These are phyloP conservation scores for Oncorhynchus tshawytscha DNA, from an alignment of 2,113 vertebrate species.

Conservation along the genomic window DNA sequence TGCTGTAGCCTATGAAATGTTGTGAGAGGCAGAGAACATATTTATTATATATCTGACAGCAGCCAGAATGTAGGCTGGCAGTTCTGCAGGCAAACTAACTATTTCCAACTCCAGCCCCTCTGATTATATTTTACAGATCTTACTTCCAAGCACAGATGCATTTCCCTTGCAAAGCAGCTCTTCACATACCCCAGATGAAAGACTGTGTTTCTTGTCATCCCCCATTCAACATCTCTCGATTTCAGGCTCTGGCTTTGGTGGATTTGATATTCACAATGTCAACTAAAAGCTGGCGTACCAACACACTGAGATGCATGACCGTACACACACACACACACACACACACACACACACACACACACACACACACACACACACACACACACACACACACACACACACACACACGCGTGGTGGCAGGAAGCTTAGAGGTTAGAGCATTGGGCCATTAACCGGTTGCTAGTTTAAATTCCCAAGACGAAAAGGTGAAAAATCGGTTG, in stretches of 20 bases:
- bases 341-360: too few species aligned
- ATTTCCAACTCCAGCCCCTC: constrained; percentile 54
- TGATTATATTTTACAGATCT: constrained; percentile 69
- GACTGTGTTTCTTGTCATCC: too few species aligned
- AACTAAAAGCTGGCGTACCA: constrained; percentile 39
- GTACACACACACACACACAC: too few species aligned
- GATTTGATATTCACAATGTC: constrained; percentile 57
- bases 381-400: too few species aligned
- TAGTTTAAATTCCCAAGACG: too few species aligned
- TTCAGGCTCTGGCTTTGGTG: constrained; percentile 51
- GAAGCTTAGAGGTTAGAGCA: too few species aligned
- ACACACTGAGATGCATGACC: background rate
- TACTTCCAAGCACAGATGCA: constrained; percentile 59
- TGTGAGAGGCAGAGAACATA: constrained; percentile 43
- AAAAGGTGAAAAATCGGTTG: too few species aligned
- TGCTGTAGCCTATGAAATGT: constrained; percentile 25
- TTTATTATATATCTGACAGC: constrained; percentile 59
- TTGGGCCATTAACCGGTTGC: too few species aligned
- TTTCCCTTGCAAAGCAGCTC: constrained; percentile 72
- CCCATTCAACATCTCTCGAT: constrained; percentile 58
- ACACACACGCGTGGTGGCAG: too few species aligned
- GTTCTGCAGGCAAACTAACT: constrained; percentile 53
- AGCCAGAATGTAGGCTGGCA: constrained; percentile 51
- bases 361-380: too few species aligned
- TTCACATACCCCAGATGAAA: constrained; percentile 61